Conservation (phyloP, 1,140 invertebrate genomes). For the Stenopsyche tienmushanensis region DNA sequence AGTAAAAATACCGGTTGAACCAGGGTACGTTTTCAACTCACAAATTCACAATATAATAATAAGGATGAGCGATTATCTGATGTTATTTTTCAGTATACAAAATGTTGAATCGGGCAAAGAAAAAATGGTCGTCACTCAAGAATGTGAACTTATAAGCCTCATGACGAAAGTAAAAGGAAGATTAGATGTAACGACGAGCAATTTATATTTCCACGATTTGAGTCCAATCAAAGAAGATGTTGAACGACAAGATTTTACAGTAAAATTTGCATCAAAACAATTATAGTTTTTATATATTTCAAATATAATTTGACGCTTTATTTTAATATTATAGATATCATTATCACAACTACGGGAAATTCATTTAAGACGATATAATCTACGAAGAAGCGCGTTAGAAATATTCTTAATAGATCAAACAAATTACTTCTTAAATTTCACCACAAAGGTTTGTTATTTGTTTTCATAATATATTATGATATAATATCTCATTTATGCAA, state of each 20-base stretch:
- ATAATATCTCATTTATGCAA: background rate
- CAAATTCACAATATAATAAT: too few relatives aligned
- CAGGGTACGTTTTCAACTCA: constrained; percentile 42
- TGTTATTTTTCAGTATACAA: constrained; percentile 37
- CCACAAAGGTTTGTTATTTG: constrained; percentile 56
- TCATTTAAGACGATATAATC: constrained; percentile 65
- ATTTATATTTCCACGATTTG: constrained; percentile 64
- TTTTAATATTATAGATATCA: constrained; percentile 50
- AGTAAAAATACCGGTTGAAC: constrained; percentile 39
- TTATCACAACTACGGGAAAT: constrained; percentile 62
- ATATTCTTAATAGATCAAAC: constrained; percentile 68
- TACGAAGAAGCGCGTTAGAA: constrained; percentile 64
- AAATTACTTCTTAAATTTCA: constrained; percentile 70
- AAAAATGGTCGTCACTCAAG: constrained; percentile 61
- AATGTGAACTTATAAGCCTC: constrained; percentile 65
- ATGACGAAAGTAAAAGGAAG: constrained; percentile 65
- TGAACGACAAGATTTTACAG: constrained; percentile 54
- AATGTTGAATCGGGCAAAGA: constrained; percentile 46
- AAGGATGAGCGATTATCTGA: background rate
- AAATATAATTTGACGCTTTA: background rate
- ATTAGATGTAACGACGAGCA: constrained; percentile 64
- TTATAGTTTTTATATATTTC: constrained; percentile 9
- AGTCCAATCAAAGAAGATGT: constrained; percentile 60
- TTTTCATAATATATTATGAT: constrained; percentile 2
- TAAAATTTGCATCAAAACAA: constrained; percentile 34